Evolutionary conservation across 2,113 vertebrate species (phyloP).

Genomic region (Labeo catla): DNA sequence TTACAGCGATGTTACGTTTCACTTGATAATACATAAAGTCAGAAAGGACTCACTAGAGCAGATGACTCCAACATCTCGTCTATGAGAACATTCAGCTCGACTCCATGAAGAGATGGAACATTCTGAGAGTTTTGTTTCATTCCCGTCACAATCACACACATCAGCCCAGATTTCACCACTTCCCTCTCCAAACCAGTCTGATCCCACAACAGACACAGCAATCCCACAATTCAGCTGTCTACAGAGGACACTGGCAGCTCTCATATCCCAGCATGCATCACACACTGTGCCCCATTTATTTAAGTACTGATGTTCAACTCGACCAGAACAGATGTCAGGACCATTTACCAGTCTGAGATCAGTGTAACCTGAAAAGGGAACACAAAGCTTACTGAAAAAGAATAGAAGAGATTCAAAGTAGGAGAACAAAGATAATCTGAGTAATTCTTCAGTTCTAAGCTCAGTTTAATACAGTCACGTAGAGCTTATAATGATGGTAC

Average conservation of each 20-base stretch:
- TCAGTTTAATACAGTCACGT: too few species aligned
- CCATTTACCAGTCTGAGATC: constrained; percentile 8
- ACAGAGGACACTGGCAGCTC: constrained; percentile 56
- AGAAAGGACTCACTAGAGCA: constrained; percentile 20
- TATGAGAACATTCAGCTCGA: constrained; percentile 56
- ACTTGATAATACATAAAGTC: too few species aligned
- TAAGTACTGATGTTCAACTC: constrained; percentile 33
- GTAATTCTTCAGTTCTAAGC: too few species aligned
- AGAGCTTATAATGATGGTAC: too few species aligned
- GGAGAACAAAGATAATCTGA: too few species aligned
- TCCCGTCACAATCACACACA: constrained; percentile 57
- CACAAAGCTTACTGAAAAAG: too few species aligned
- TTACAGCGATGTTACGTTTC: too few species aligned
- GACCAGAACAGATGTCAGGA: constrained; percentile 20
- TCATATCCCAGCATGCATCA: constrained; percentile 51
- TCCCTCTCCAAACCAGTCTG: too few species aligned
- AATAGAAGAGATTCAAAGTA: background rate
- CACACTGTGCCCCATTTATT: constrained; percentile 30
- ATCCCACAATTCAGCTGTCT: constrained; percentile 57
- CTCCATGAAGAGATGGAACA: constrained; percentile 51
- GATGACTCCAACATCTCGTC: constrained; percentile 23
- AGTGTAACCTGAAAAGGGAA: background rate
- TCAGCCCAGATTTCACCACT: constrained; percentile 50
- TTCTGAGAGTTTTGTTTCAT: constrained; percentile 40
- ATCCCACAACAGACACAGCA: constrained; percentile 46